A percentile compares a stretch with the other conserved stretches of the same genome.
phyloP scores from a whole-genome alignment of 2,113 vertebrate species.

The Antennarius striatus region DNA sequence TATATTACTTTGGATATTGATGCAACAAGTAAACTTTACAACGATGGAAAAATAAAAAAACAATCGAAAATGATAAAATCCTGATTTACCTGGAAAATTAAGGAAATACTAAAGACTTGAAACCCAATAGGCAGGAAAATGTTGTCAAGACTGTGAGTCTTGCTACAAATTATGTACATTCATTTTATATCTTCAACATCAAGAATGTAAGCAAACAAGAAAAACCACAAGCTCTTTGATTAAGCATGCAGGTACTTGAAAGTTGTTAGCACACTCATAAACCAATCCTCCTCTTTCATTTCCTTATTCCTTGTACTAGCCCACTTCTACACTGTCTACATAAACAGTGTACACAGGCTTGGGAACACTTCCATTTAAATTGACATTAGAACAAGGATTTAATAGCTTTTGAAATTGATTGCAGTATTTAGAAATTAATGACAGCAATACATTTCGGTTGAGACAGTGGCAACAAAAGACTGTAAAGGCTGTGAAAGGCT shows the following conservation, averaged over 20 bases:
- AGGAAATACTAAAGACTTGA: neutral
- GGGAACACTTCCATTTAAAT: too few relatives aligned
- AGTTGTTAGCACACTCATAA: conserved; percentile 3
- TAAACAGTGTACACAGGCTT: too few relatives aligned
- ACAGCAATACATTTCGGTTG: too few relatives aligned
- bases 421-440: too few relatives aligned
- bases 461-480: too few relatives aligned
- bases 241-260: conserved; percentile 18
- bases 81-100: neutral
- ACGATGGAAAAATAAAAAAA: neutral
- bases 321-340: too few relatives aligned
- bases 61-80: neutral
- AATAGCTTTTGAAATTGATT: too few relatives aligned
- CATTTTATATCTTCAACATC: neutral
- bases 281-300: neutral
- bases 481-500: too few relatives aligned
- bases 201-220: neutral
- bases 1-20: neutral
- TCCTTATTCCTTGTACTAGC: neutral
- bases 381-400: too few relatives aligned
- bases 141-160: neutral
- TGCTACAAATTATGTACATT: neutral
- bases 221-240: neutral
- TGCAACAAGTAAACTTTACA: too few relatives aligned
- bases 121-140: neutral